Conservation (phyloP, 2,797 vertebrate species). For the Apogon talboti region DNA sequence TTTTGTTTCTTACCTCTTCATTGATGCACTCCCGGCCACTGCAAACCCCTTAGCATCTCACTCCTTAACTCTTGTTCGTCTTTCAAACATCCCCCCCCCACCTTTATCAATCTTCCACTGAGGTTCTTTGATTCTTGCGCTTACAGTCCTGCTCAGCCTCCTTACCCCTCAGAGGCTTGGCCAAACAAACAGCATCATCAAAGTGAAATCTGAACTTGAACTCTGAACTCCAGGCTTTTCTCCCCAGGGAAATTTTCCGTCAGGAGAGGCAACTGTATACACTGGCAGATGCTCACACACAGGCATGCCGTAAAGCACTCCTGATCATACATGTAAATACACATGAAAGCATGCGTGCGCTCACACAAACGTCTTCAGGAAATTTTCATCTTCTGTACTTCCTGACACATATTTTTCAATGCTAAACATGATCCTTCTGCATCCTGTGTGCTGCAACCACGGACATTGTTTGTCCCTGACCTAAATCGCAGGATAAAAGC, state of each 20-base stretch:
- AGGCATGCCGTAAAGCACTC: slow-evolving; percentile 35
- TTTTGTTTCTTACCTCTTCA: slow-evolving; percentile 63
- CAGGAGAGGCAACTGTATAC: slow-evolving; percentile 70
- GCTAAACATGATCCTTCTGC: slow-evolving; percentile 43
- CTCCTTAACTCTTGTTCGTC: slow-evolving; percentile 56
- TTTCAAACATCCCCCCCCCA: slow-evolving; percentile 63
- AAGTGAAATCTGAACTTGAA: slow-evolving; percentile 80
- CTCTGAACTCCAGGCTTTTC: slow-evolving; percentile 65
- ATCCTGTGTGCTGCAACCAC: slow-evolving; percentile 43
- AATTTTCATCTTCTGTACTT: slow-evolving; percentile 44
- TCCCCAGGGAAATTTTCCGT: slow-evolving; percentile 65
- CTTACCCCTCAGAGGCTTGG: slow-evolving; percentile 47
- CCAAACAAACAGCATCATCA: slow-evolving; percentile 78
- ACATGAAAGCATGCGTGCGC: neutral
- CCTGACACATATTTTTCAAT: slow-evolving; percentile 32
- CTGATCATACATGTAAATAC: slow-evolving; percentile 41
- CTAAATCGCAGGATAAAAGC: slow-evolving; percentile 71
- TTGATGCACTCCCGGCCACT: slow-evolving; percentile 43
- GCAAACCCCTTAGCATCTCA: slow-evolving; percentile 46
- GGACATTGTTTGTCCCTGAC: slow-evolving; percentile 69
- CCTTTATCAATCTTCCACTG: slow-evolving; percentile 63
- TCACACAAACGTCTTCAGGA: slow-evolving; percentile 26
- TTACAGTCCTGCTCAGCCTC: slow-evolving; percentile 42
- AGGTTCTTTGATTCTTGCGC: slow-evolving; percentile 59
- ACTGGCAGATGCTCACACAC: slow-evolving; percentile 66